Base-by-base conservation (phyloP, 1,140 invertebrate genomes). In the Babylonia areolata region DNA sequence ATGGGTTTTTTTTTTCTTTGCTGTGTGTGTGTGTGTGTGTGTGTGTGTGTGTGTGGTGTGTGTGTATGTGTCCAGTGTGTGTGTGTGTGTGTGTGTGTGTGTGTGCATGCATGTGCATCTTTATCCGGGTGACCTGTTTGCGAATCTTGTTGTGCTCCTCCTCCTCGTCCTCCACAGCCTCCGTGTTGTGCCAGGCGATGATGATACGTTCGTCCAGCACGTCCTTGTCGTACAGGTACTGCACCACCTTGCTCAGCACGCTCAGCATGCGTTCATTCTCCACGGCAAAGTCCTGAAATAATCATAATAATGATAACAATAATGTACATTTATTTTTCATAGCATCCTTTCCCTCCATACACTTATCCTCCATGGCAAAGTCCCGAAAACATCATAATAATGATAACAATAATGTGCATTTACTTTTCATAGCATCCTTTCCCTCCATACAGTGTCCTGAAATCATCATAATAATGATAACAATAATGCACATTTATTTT, bases 191-290 rank as follows among this genome's bases (percentile, higher is more conserved):
- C 97, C 97, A 98, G 64, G 96, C 95, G 17, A 97, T 89, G 85
- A 98, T 96, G 11, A 96, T 96, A 82, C 97, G 96, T 94, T 99
- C 97, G 64, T 95, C 95, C 20, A 99, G 92, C 88, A 97, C 95
- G 95, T 98, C 97, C 89, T 96, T 95, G 86, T 97, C 96, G 93
- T 98, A 98, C 37, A 98, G 95, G 85, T 96, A 95, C 93, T 97
- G 96, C 9, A 98, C 92, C 23, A 97, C 87, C 91, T 95, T 95
- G 85, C 94, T 90, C 6, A 95, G 86, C 64, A 94, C 91, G 0
- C 90, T 89, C 35, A 94, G 86, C 31, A 96, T 91, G 6, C 64
- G 73, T 6, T 71, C 37, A 35, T 89, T 86, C 31, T 84, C 81
- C 69, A 88, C 28, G 9, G 79, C 71, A 40, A 89, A 88, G n/a